Evolutionary conservation across 2,113 vertebrate genomes (phyloP), one percentile per base, ranked within the genome.

Genomic region (Tragulus kanchil): DNA sequence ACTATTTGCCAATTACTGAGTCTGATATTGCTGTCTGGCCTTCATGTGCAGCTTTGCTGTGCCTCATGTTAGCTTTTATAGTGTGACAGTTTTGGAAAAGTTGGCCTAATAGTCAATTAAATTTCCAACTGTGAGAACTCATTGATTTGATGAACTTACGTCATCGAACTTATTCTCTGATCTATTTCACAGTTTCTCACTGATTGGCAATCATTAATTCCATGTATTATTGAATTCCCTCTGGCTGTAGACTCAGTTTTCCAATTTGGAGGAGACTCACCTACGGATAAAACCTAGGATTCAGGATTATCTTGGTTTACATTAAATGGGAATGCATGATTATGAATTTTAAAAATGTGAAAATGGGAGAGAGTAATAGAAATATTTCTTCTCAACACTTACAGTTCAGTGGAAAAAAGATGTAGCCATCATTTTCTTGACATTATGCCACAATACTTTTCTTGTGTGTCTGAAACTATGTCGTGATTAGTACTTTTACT

Each of bases 31-130:
- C 48, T 88, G 84, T 92, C 94, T 95, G 69, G 75, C 62, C 89
- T 96, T 95, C 95, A 90, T 59, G 56, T 71, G 78, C 23, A 92
- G 56, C 85, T 93, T 93, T 86, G 14, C 65, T 93, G 73, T 64
- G 50, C 77, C 75, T 95, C 82, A 84, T 91, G 93, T 89, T 95
- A 94, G 85, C 96, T 96, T 95, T 97, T 90, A 94, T 92, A 92
- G 54, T 82, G 59, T 95, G 86, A 97, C 87, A 83, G 69, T 97
- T 98, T 97, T 94, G 82, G 85, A 94, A 96, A 92, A 93, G 87
- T 97, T 97, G 84, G 69, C 79, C 87, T 90, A 92, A 95, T 94
- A 96, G 97, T 98, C 91, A 97, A 90, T 96, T 97, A 97, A 96
- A 95, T 95, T 97, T 95, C 92, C 59, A 96, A 95, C 93, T 95